Evolutionary conservation across 2,888 invertebrate genomes (phyloP), one percentile per base, ranked within the genome.

Genomic region (Cephus sareptanus): DNA sequence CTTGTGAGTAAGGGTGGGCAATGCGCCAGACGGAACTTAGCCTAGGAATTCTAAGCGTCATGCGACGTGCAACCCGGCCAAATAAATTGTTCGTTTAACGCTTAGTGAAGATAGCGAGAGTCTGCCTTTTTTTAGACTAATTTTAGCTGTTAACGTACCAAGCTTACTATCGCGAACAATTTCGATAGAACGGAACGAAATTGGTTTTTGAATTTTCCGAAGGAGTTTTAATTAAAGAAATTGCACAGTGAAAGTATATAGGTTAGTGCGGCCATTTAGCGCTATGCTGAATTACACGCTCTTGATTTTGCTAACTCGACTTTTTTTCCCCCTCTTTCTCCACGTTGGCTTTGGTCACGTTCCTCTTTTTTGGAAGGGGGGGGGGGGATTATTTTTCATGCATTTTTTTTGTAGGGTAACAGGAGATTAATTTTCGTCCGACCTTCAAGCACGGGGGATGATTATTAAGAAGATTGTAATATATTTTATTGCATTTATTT

Each of bases 1-100:
- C 77, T 40, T 74, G 56, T 34, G 37, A 34, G 33, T 23, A 75
- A 75, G 69, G 73, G 75, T 78, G 78, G 82, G 82, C 82, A 80
- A 78, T 76, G 77, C 76, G 80, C 82, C 82, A 82, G 78, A 75
- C 30, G 69, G 31, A 71, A 31, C 31, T n/a, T 31, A 3, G 71
- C 56, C 23, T 56, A 56, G 56, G 56, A 56, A 56, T 23, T 56
- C 56, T 23, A 6, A 56, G 2, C 23, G 23, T 56, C 23, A 9
- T 9, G 23, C 56, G 9, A 23, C 56, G 23, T 6, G 23, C 56
- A 23, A 1, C 56, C 56, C 56, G 2, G 23, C 23, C 56, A 23
- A 56, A 56, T 56, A 56, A 56, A 56, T 56, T 23, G 56, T 23
- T 23, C 56, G 23, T 23, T 56, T 56, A 23, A 56, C 56, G 56